Base-by-base conservation (phyloP, 2,797 vertebrate species). In the Aeoliscus strigatus region DNA sequence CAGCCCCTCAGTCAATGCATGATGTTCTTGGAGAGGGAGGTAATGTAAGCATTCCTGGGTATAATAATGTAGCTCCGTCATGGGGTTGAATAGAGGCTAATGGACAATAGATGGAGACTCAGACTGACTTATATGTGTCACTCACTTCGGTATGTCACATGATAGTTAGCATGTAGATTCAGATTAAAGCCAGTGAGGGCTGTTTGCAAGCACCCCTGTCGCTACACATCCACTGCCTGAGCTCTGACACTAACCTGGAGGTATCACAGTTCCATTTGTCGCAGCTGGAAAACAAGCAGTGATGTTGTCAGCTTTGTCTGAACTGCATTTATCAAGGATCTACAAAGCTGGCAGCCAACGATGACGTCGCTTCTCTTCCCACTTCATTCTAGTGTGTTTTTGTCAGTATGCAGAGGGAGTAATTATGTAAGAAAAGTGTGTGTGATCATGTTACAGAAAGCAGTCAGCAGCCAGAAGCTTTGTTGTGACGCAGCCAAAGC, bases 381-480 rank as follows among this genome's bases (percentile, higher is more conserved):
- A 46, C 6, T 34, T 34, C 15, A 14, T 29, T 56, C 18, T 12
- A 13, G 4, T 27, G 26, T 31, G 8, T n/a, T 7, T 53, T 25
- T 64, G 44, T 44, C 23, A 12, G 16, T 5, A n/a, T 54, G 45
- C 40, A 5, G n/a, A 38, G 29, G 10, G 26, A 45, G 25, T 41
- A 24, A 39, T 70, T 62, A 55, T 47, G 36, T 61, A 52, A 66
- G 27, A 31, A 51, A 44, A 39, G 27, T 37, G 18, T 41, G 56
- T 53, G 50, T 14, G n/a, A 45, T 55, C 50, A 45, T 62, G 60
- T 62, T 3, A 14, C 29, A 60, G 37, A 41, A 27, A 28, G 15
- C 42, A 36, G 38, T 61, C 55, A 48, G 60, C 51, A 54, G 48
- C 58, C 38, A 25, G 23, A 32, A 63, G 69, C 66, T 60, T 70